Conservation (phyloP, 2,888 invertebrate genomes). For the Acanthosepion pharaonis region DNA sequence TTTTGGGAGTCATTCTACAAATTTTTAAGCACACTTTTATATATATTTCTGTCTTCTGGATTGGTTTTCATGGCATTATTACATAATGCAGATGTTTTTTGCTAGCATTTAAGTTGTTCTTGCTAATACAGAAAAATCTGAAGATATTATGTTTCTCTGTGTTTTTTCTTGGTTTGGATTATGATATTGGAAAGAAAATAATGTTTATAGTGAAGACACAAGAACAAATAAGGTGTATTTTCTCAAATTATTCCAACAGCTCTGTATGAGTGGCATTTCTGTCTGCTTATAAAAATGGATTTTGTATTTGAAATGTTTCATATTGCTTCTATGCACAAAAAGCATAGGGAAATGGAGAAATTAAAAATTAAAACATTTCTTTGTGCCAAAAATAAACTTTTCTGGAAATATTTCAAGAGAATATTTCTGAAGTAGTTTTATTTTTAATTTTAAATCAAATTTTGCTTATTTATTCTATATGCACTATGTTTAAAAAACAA, state of each 20-base stretch:
- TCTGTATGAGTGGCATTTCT: not conserved
- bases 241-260: not conserved
- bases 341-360: not conserved
- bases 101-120: not conserved
- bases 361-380: not conserved
- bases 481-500: not conserved
- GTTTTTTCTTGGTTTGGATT: not conserved
- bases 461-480: not conserved
- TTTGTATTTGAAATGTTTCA: not conserved
- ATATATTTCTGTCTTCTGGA: not conserved
- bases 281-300: constrained; percentile 18
- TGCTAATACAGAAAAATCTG: not conserved
- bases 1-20: no score
- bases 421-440: not conserved
- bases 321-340: not conserved
- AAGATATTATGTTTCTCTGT: not conserved
- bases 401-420: not conserved
- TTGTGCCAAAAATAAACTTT: not conserved
- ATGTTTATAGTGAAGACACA: not conserved
- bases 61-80: not conserved
- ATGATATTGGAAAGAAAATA: not conserved
- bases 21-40: not conserved
- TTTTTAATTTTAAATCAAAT: not conserved
- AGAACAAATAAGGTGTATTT: not conserved
- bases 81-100: not conserved